phyloP scores from a whole-genome alignment of 2,797 vertebrate species.

The Betta splendens region DNA sequence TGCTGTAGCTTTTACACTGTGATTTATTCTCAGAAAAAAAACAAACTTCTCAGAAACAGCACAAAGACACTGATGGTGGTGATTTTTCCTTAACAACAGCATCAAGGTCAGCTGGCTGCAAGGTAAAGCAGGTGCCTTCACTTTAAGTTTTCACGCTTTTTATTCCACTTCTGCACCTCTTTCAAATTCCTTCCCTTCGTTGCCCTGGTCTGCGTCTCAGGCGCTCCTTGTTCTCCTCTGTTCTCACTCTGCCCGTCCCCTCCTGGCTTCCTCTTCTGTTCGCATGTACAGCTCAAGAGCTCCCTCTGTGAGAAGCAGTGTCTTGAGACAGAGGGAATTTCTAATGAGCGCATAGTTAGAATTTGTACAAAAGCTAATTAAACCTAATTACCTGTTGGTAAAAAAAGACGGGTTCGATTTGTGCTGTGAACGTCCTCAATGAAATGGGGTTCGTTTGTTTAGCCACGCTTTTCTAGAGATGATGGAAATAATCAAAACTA shows the following conservation, averaged over 20 bases:
- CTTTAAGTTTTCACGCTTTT: background rate
- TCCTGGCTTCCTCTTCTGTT: slow-evolving; percentile 39
- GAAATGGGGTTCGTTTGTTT: background rate
- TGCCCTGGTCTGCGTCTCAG: slow-evolving; percentile 17
- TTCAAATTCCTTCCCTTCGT: background rate
- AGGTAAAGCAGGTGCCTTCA: background rate
- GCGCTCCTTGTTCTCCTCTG: slow-evolving; percentile 31
- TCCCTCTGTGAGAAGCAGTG: slow-evolving; percentile 77
- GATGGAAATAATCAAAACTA: slow-evolving; percentile 1
- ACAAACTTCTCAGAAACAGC: slow-evolving; percentile 10
- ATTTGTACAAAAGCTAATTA: background rate
- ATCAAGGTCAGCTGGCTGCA: slow-evolving; percentile 27
- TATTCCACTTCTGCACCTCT: slow-evolving; percentile 5
- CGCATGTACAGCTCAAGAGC: slow-evolving; percentile 79
- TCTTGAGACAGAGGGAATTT: slow-evolving; percentile 37
- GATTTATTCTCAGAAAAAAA: slow-evolving; percentile 11
- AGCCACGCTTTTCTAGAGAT: background rate
- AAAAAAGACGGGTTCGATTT: background rate
- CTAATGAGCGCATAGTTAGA: slow-evolving; percentile 37
- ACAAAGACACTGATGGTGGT: slow-evolving; percentile 16
- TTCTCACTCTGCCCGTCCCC: slow-evolving; percentile 29
- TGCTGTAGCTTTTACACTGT: no score
- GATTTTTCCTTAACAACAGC: slow-evolving; percentile 17
- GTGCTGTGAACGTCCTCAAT: background rate
- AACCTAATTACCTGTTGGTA: background rate